A percentile compares a stretch with the other conserved stretches of the same genome.
phyloP scores from a whole-genome alignment of 1,140 invertebrate genomes.

The Portunus trituberculatus region DNA sequence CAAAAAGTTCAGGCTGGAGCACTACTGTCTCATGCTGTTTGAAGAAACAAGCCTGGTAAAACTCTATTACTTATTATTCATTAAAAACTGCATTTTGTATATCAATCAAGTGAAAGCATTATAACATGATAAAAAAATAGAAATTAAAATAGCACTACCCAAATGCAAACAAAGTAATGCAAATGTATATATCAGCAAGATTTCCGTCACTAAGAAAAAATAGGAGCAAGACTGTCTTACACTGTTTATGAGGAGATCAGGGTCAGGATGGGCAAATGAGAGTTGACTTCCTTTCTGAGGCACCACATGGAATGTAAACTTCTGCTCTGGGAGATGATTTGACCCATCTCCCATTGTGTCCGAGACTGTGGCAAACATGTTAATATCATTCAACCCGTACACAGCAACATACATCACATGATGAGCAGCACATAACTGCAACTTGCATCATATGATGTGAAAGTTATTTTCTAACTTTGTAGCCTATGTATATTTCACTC shows the following conservation, averaged over 20 bases:
- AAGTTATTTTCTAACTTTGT: too few relatives aligned
- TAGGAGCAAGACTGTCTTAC: conserved; percentile 55
- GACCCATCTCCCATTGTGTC: conserved; percentile 53
- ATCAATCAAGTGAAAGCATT: too few relatives aligned
- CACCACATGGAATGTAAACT: conserved; percentile 71
- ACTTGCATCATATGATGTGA: too few relatives aligned
- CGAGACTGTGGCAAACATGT: conserved; percentile 47
- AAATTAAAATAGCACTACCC: not conserved
- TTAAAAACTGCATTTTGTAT: too few relatives aligned
- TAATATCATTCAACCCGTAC: too few relatives aligned
- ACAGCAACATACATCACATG: too few relatives aligned
- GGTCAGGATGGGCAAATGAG: conserved; percentile 58
- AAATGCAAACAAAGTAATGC: not conserved
- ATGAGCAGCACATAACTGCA: too few relatives aligned
- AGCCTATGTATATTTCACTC: too few relatives aligned
- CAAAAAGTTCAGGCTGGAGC: conserved; percentile 63
- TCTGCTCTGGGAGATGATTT: conserved; percentile 67
- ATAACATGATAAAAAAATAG: too few relatives aligned
- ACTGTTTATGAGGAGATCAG: conserved; percentile 59
- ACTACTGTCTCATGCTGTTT: conserved; percentile 50
- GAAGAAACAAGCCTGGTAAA: not conserved
- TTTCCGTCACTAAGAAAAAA: not conserved
- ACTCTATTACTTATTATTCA: too few relatives aligned
- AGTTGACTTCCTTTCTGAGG: conserved; percentile 60
- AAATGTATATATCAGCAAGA: not conserved